Conservation (phyloP, 2,888 invertebrate genomes). For the Adelognathus sp. region DNA sequence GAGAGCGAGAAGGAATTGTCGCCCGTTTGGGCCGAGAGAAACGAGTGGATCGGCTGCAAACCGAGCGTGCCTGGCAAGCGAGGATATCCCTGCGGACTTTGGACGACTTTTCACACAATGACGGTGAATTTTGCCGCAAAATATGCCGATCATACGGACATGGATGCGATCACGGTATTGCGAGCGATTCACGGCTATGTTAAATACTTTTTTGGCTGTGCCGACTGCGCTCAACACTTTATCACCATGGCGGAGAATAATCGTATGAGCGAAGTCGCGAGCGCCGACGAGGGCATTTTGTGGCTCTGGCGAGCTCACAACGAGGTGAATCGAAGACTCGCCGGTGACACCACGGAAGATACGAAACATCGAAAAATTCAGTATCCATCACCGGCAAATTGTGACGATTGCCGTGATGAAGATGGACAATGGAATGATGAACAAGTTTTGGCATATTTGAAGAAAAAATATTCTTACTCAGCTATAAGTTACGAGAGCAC, state of each 20-base stretch:
- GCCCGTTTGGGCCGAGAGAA: slow-evolving; percentile 82
- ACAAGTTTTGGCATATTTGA: slow-evolving; percentile 86
- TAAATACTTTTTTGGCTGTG: slow-evolving; percentile 96
- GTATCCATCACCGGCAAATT: slow-evolving; percentile 89
- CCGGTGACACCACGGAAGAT: slow-evolving; percentile 95
- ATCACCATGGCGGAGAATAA: slow-evolving; percentile 90
- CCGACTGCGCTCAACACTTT: slow-evolving; percentile 95
- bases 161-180: slow-evolving; percentile 87
- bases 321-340: slow-evolving; percentile 93
- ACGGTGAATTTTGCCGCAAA: slow-evolving; percentile 85
- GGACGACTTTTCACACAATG: slow-evolving; percentile 96
- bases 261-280: slow-evolving; percentile 87
- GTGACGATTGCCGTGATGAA: slow-evolving; percentile 86
- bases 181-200: slow-evolving; percentile 94
- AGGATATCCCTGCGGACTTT: slow-evolving; percentile 97
- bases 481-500: slow-evolving; percentile 64
- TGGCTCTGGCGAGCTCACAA: slow-evolving; percentile 99
- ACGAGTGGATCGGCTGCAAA: slow-evolving; percentile 90
- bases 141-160: slow-evolving; percentile 67
- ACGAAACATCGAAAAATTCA: slow-evolving; percentile 94
- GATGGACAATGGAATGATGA: slow-evolving; percentile 85
- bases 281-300: slow-evolving; percentile 89
- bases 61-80: slow-evolving; percentile 89
- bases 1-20: slow-evolving; percentile 82
- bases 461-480: slow-evolving; percentile 81